phyloP scores from a whole-genome alignment of 2,797 vertebrate genomes.

The Glossophaga mutica region DNA sequence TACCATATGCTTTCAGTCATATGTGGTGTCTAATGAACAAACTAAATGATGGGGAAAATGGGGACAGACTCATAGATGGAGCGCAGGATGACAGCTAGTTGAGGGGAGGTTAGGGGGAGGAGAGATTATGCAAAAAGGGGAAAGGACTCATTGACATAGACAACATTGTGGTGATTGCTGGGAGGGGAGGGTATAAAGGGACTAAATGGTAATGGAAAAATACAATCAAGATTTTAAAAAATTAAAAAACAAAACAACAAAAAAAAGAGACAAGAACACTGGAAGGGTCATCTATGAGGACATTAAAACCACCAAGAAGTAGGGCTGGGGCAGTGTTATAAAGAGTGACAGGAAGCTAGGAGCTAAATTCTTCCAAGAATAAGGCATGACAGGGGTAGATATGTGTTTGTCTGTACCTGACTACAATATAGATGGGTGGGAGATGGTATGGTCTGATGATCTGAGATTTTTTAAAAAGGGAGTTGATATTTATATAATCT shows the following conservation, averaged over 20 bases:
- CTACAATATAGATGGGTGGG: not conserved
- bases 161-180: not conserved
- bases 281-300: not conserved
- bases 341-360: not conserved
- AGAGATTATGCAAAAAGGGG: not conserved
- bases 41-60: not conserved
- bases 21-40: not conserved
- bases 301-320: not conserved
- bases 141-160: not conserved
- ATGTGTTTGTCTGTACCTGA: not conserved
- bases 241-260: no score
- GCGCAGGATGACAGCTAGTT: not conserved
- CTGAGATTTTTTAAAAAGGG: conserved; percentile 4
- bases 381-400: not conserved
- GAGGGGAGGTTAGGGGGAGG: no score
- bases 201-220: not conserved
- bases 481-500: not conserved
- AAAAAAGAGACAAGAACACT: not conserved
- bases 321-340: not conserved
- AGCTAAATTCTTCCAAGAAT: conserved; percentile 26
- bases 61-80: not conserved
- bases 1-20: not conserved
- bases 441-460: not conserved
- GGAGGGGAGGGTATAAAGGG: not conserved
- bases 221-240: not conserved